phyloP scores from a whole-genome alignment of 2,113 vertebrate species.

The Aspiorhynchus laticeps region DNA sequence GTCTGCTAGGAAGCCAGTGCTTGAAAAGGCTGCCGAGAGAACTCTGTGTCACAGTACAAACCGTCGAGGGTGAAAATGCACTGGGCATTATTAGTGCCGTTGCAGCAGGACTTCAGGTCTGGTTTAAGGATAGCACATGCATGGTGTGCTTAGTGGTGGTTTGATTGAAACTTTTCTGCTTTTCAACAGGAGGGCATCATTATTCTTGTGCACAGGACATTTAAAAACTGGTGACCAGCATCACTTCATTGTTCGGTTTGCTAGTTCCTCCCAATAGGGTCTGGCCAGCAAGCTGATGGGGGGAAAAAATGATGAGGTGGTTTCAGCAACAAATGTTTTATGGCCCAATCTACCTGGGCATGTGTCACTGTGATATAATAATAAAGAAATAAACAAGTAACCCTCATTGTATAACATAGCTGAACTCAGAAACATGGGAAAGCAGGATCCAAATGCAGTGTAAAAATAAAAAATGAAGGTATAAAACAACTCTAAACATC shows the following conservation, averaged over 20 bases:
- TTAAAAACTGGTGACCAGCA: neutral
- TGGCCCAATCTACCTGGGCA: neutral
- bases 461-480: too few relatives aligned
- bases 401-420: too few relatives aligned
- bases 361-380: neutral
- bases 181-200: neutral
- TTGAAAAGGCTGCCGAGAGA: slow-evolving; percentile 1
- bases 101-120: neutral
- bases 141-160: neutral
- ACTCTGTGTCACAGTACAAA: neutral
- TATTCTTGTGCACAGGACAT: neutral
- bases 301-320: neutral
- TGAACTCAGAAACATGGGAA: too few relatives aligned
- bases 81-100: neutral
- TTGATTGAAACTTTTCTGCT: neutral
- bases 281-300: neutral
- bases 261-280: neutral
- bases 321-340: neutral
- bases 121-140: slow-evolving; percentile 1
- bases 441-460: neutral
- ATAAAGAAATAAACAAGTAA: too few relatives aligned
- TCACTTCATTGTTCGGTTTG: neutral
- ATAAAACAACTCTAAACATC: neutral
- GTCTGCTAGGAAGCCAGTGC: neutral
- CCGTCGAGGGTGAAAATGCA: neutral